Base-by-base conservation (phyloP, 2,797 vertebrate genomes). In the Acanthopagrus latus region DNA sequence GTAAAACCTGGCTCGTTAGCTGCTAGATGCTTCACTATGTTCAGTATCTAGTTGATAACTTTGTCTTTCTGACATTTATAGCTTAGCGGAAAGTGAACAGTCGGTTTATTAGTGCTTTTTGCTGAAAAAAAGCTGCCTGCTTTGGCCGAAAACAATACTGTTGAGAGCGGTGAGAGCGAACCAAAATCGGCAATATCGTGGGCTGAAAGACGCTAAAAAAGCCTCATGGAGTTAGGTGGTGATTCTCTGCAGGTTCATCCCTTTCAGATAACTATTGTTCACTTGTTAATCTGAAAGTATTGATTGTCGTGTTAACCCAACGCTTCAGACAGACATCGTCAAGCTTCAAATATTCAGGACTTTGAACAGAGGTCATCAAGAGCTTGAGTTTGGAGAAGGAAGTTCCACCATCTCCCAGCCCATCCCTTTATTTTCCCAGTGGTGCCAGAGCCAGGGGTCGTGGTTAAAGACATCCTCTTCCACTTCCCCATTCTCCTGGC, bases 381-480 rank as follows among this genome's bases (percentile, higher is more conserved):
- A 8, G 11, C 18, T 41, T 10, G 16, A 52, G 43, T 48, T 60
- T 29, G 9, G 7, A 64, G 60, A 71, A 18, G 48, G 21, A 67
- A 14, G 43, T 12, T 23, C 41, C 50, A 41, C 12, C 54, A 17
- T 41, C 21, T 65, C 47, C 12, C 71, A 69, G 62, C 65, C 43
- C 69, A 54, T 62, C 54, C 5, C 7, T 41, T 18, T 25, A 64
- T 73, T 60, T 46, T 18, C 25, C 41, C 23, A 13, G 11, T 65
- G 48, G 54, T 56, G 41, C 41, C 62, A 29, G 21, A 77, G 17
- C 60, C 38, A 7, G 13, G 43, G 62, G 41, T 63, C 1, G 11
- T 48, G 72, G 76, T 80, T 83, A 74, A 85, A 75, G 59, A 84
- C 67, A 82, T 88, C 85, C 74, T 63, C 72, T 84, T 89, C 74